phyloP scores from a whole-genome alignment of 2,888 invertebrate genomes.

The Cabera pusaria region DNA sequence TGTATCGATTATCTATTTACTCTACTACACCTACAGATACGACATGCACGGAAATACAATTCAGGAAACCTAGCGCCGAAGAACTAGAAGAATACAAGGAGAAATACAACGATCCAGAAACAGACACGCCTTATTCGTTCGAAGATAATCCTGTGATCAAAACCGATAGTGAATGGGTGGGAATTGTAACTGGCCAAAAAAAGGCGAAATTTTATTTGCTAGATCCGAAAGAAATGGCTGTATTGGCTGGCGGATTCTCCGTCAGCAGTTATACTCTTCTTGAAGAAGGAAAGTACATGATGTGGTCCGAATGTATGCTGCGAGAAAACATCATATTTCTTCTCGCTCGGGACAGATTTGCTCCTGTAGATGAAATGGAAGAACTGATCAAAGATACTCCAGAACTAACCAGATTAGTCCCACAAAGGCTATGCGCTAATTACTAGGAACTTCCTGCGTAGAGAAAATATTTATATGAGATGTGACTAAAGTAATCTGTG shows the following conservation, averaged over 20 bases:
- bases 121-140: slow-evolving; percentile 14
- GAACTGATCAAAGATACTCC: slow-evolving; percentile 17
- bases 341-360: slow-evolving; percentile 2
- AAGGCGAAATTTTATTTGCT: slow-evolving; percentile 20
- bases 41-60: slow-evolving; percentile 4
- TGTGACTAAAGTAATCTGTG: too few species aligned
- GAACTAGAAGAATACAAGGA: slow-evolving; percentile 14
- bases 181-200: slow-evolving; percentile 16
- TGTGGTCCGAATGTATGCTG: slow-evolving; percentile 9
- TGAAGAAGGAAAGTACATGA: slow-evolving; percentile 7
- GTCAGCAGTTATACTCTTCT: slow-evolving; percentile 7
- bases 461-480: too few species aligned
- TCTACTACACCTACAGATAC: neutral
- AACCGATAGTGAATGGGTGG: neutral
- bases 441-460: too few species aligned
- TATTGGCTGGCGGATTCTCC: slow-evolving; percentile 4
- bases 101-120: slow-evolving; percentile 14
- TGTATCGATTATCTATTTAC: slow-evolving; percentile 9
- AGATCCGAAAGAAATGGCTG: slow-evolving; percentile 5
- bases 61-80: slow-evolving; percentile 11
- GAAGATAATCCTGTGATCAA: slow-evolving; percentile 20
- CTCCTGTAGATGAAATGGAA: slow-evolving; percentile 12
- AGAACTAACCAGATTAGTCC: neutral
- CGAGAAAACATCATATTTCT: slow-evolving; percentile 6
- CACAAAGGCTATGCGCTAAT: slow-evolving; percentile 12